Conservation (phyloP, 2,113 vertebrate genomes). For the Oncorhynchus gorbuscha region DNA sequence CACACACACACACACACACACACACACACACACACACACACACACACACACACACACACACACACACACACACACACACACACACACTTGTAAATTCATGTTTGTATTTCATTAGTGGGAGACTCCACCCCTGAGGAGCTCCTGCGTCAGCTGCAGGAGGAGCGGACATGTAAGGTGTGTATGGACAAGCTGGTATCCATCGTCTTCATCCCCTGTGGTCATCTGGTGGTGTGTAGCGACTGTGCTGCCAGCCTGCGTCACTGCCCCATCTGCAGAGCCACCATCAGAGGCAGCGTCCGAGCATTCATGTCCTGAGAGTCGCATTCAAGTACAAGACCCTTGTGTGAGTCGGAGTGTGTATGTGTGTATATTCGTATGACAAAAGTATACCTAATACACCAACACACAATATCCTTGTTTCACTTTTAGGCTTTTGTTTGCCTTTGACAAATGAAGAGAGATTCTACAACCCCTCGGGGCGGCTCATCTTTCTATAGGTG, state of each 20-base stretch:
- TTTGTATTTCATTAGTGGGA: conserved; percentile 39
- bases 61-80: not conserved
- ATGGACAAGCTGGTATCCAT: conserved; percentile 86
- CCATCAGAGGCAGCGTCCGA: conserved; percentile 78
- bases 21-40: conserved; percentile 7
- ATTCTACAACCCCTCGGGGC: not conserved
- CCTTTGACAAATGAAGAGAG: conserved; percentile 6
- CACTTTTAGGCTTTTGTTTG: not conserved
- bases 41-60: not conserved
- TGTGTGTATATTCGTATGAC: too few species aligned
- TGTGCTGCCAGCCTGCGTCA: conserved; percentile 81
- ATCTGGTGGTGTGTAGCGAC: conserved; percentile 84
- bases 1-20: too few species aligned
- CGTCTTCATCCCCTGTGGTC: conserved; percentile 91
- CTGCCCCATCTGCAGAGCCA: conserved; percentile 90
- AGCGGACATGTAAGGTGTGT: conserved; percentile 89
- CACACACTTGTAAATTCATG: too few species aligned
- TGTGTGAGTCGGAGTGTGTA: too few species aligned
- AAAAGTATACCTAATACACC: too few species aligned
- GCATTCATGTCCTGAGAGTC: conserved; percentile 84
- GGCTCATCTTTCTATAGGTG: not conserved
- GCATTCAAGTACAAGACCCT: not conserved
- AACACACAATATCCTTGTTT: not conserved
- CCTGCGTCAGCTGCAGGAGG: conserved; percentile 81
- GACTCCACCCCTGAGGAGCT: conserved; percentile 77